Percentiles rank a stretch among this genome's conserved stretches.
Evolutionary conservation across 2,888 invertebrate species (phyloP).

Genomic region (Arge pagana): DNA sequence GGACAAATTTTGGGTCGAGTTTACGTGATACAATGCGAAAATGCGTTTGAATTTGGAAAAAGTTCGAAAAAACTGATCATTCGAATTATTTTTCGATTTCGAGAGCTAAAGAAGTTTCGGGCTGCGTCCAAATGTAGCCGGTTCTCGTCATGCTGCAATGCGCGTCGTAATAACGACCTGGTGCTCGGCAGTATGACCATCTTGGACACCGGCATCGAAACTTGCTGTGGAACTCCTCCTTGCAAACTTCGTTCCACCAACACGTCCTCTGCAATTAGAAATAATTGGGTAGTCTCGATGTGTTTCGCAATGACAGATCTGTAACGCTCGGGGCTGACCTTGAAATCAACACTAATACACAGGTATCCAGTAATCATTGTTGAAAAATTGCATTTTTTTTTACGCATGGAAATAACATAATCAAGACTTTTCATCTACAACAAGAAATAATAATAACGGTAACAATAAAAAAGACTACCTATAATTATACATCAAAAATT

Average conservation of each 20-base stretch:
- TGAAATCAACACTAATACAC: too few species aligned
- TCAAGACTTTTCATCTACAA: too few species aligned
- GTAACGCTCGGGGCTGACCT: too few species aligned
- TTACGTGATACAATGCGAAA: too few species aligned
- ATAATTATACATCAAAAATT: too few species aligned
- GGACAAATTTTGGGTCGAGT: too few species aligned
- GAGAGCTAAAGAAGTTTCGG: conserved; percentile 57
- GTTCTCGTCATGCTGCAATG: conserved; percentile 89
- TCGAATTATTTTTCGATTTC: conserved; percentile 46
- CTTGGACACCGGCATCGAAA: conserved; percentile 88
- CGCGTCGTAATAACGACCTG: conserved; percentile 88
- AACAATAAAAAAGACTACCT: too few species aligned
- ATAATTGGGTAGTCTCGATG: conserved; percentile 7
- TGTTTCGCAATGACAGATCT: neutral
- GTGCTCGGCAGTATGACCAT: conserved; percentile 86
- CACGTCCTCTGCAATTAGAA: conserved; percentile 75
- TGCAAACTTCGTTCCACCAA: conserved; percentile 94
- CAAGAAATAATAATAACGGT: too few species aligned
- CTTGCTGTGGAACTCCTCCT: conserved; percentile 85
- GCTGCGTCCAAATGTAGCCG: conserved; percentile 89
- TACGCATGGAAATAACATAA: too few species aligned
- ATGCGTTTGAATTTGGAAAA: too few species aligned
- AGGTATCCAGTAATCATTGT: too few species aligned
- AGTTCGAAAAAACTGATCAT: neutral
- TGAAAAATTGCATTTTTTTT: too few species aligned